Conservation (phyloP, 2,888 invertebrate species). For the Dolichomitus sp. region DNA sequence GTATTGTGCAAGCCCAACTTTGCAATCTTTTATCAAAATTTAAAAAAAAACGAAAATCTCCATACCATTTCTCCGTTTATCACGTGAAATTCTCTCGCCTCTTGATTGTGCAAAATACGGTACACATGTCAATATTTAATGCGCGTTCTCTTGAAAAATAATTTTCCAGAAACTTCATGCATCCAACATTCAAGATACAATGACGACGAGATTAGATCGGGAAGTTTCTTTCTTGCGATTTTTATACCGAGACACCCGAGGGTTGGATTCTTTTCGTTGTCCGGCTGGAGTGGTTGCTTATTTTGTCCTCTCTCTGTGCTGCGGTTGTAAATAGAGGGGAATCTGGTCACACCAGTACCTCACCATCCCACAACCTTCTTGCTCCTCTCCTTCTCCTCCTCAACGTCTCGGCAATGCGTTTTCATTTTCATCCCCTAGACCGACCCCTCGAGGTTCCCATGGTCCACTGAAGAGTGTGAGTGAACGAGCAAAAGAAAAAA, state of each 20-base stretch:
- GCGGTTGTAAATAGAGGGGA: conserved; percentile 53
- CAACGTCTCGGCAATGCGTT: conserved; percentile 62
- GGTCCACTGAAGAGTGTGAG: conserved; percentile 35
- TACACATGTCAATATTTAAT: background rate
- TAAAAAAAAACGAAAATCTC: background rate
- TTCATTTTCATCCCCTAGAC: conserved; percentile 60
- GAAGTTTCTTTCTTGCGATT: conserved; percentile 31
- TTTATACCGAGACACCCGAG: conserved; percentile 23
- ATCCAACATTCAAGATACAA: conserved; percentile 21
- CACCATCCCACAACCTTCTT: conserved; percentile 18
- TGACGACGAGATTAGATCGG: conserved; percentile 36
- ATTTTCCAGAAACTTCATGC: background rate
- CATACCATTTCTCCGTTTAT: background rate
- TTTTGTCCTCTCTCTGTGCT: conserved; percentile 38
- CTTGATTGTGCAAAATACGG: background rate
- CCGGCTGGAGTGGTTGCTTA: conserved; percentile 40
- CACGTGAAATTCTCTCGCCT: background rate
- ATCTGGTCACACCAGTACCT: conserved; percentile 17
- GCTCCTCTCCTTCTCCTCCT: conserved; percentile 25
- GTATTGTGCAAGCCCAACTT: too few relatives aligned
- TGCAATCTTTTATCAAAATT: too few relatives aligned
- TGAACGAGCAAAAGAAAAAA: conserved; percentile 20
- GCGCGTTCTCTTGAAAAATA: background rate
- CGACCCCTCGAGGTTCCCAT: conserved; percentile 38
- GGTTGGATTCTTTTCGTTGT: conserved; percentile 24